Base-by-base conservation (phyloP, 1,140 invertebrate genomes). In the roundworm (Caenorhabditis elegans) region DNA sequence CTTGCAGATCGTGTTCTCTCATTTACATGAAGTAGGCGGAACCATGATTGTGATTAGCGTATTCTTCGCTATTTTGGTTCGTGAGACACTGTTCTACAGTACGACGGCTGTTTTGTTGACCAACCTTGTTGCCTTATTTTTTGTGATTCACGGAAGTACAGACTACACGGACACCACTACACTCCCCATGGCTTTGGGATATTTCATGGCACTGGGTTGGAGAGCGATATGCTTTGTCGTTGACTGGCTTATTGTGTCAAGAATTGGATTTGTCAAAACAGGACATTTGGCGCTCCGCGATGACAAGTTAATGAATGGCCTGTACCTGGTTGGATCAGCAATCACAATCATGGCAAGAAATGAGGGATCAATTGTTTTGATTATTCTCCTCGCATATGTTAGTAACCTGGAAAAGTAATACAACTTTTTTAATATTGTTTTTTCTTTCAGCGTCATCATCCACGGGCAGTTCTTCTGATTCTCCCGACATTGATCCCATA, bases 381-480 rank as follows among this genome's bases (percentile, higher is more conserved):
- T 70, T 39, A 17, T 43, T 17, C n/a, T 39, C 13, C 10, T 70
- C 5, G 60, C 60, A 6, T 70, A 39, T 24, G 60, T 70, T 10
- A 70, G 31, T 70, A 43, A 15, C 5, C 5, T 43, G 15, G 5
- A 15, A 43, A 43, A 43, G 5, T 43, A 5, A 43, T 15, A 43
- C 39, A 43, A 43, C 0, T 31, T 34, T 31, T 10, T 34, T 8
- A 31, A 60, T 15, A 26, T 10, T 6, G 5, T 1, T 13, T 0
- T 11, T 8, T 24, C 11, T 70, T 70, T 70, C 60, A 70, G 60
- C 60, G 34, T 43, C 60, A 70, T n/a, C 60, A 70, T n/a, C 60
- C 34, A n/a, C n/a, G 19, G 22, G n/a, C 60, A 2, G 60, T 70
- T 31, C 34, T 70, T 22, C 60, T 70, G 1, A 19, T 22, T 0